Evolutionary conservation across 2,888 invertebrate species (phyloP).

Genomic region (Tetheella fluctuosa): DNA sequence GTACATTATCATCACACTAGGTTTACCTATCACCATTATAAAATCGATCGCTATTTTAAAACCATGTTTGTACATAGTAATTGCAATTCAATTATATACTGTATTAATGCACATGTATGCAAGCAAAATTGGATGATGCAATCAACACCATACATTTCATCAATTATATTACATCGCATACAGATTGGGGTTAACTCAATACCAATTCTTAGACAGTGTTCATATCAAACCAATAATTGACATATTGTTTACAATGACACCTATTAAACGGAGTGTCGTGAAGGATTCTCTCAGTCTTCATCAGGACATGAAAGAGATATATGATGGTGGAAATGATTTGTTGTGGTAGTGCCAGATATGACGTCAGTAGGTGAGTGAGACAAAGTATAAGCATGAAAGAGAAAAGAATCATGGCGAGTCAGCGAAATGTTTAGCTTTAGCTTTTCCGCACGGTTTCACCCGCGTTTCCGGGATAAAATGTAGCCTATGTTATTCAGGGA

Average conservation of each 20-base stretch:
- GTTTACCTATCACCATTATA: too few relatives aligned
- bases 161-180: conserved; percentile 41
- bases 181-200: conserved; percentile 62
- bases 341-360: not conserved
- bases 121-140: conserved; percentile 60
- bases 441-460: too few relatives aligned
- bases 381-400: not conserved
- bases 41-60: too few relatives aligned
- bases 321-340: conserved; percentile 6
- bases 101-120: conserved; percentile 15
- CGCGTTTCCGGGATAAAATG: too few relatives aligned
- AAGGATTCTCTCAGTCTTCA: conserved; percentile 4
- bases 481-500: too few relatives aligned
- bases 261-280: not conserved
- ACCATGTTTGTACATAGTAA: too few relatives aligned
- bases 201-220: conserved; percentile 42
- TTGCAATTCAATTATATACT: conserved; percentile 6
- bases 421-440: too few relatives aligned
- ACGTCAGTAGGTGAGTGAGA: conserved; percentile 9
- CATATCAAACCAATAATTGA: conserved; percentile 18
- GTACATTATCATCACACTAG: too few relatives aligned
- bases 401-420: too few relatives aligned
- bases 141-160: conserved; percentile 69
- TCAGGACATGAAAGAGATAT: not conserved
- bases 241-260: conserved; percentile 1